Base-by-base conservation (phyloP, 2,797 vertebrate species). In the Diplodus puntazzo region DNA sequence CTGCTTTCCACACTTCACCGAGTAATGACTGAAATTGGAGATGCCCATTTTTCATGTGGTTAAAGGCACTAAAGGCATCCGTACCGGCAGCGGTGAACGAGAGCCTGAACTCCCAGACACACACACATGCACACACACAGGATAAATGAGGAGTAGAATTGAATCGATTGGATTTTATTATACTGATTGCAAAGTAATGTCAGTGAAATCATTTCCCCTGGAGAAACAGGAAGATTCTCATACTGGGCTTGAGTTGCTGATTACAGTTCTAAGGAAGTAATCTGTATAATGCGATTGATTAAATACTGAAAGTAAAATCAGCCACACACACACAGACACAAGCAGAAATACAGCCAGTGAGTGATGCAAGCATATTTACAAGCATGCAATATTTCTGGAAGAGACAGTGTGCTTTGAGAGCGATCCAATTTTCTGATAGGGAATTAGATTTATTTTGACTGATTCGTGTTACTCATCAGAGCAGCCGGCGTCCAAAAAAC, bases 11-110 rank as follows among this genome's bases (percentile, higher is more conserved):
- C 89, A 90, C 87, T 90, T 89, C 80, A 73, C 78, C 1, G 82
- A 76, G 74, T 93, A 91, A 93, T 89, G 92, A 88, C 86, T 94
- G 92, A 91, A 94, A 95, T 75, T 57, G 65, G 91, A 95, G 91
- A 88, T 79, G 87, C 78, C 75, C 63, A 86, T 92, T 68, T 92
- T 87, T 87, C 80, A 83, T 89, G 84, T 52, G 53, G 91, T 87
- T 91, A 84, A 83, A 90, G 88, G 77, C 88, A 87, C 81, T 85
- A 78, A 86, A 86, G 83, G 88, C 85, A 91, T 90, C 84, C 88
- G 74, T 27, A 75, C 79, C 59, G 69, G 73, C 42, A 83, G 74
- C 70, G 75, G 67, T 84, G 82, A 90, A 82, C 75, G 59, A 80
- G 42, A 73, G 82, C 61, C 85, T 70, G 80, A 75, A 42, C 74